Base-by-base conservation (phyloP, 37 sponge, comb jelly and placozoan species). In the Cliona cf. orientalis region DNA sequence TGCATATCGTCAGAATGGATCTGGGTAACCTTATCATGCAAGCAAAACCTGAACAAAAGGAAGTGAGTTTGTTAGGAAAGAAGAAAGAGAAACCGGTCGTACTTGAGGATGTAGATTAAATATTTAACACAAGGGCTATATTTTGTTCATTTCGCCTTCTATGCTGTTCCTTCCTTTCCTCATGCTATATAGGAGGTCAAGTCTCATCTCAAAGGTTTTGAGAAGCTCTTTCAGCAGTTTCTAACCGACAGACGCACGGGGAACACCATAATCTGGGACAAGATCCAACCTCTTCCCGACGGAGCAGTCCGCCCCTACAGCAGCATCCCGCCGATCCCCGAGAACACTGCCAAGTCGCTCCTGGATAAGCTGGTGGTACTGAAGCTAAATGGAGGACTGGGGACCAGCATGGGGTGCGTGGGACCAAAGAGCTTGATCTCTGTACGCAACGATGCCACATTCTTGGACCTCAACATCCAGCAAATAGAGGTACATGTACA, bases 401-500 rank as follows among this genome's bases (percentile, higher is more conserved):
- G 96, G 46, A 98, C 97, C 39, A 88, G 80, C 58, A 95, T 98
- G 92, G 99, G 99, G 3, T 96, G 94, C 76, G 87, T 84, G 58
- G 94, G 96, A 5, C 97, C 99, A 23, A 98, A 98, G 83, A 96
- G 97, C 70, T 76, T 98, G 28, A 98, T 98, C 22, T 75, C 92
- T 46, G 99, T 98, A 4, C 82, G 96, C 1, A 83, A 89, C 65
- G 95, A 95, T 65, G 38, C 69, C 46, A 98, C 96, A 4, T 98
- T 98, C 74, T 84, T 98, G 0, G 99, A 98, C 72, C 80, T 98
- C 23, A 91, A 88, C 12, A 89, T 98, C 5, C 70, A 85, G 39
- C 99, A 95, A 63, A 98, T 98, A 57, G 94, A 98, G 98, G 98
- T 97, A 4, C n/a, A n/a, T n/a, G n/a, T n/a, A n/a, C n/a, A n/a